Conservation (phyloP, 2,888 invertebrate species). For the Platycheirus rosarum region DNA sequence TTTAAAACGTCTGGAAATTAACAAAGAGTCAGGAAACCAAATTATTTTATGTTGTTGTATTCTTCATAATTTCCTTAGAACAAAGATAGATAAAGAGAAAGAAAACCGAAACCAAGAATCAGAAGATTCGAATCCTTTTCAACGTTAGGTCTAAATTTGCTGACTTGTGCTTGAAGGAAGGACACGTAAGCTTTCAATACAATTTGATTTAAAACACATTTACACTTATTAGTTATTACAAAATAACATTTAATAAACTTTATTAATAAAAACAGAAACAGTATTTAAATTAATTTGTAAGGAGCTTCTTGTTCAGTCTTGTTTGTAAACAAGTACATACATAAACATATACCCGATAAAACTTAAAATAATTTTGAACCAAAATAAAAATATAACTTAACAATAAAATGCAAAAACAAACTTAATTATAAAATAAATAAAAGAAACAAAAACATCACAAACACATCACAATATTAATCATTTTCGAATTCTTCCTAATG, state of each 20-base stretch:
- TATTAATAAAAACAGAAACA: background rate
- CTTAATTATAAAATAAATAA: background rate
- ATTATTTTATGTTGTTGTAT: background rate
- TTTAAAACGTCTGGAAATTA: background rate
- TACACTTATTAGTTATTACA: background rate
- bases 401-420: background rate
- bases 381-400: background rate
- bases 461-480: too few relatives aligned
- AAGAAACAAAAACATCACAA: background rate
- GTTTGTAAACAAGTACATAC: too few relatives aligned
- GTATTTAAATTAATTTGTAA: too few relatives aligned
- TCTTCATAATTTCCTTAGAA: background rate
- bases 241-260: background rate
- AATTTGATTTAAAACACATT: background rate
- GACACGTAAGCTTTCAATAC: background rate
- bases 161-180: slow-evolving; percentile 2
- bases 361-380: background rate
- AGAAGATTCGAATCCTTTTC: background rate
- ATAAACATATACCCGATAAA: too few relatives aligned
- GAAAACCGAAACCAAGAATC: background rate
- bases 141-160: background rate
- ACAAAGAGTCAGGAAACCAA: background rate
- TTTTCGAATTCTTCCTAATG: slow-evolving; percentile 1
- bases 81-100: background rate
- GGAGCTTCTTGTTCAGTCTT: too few relatives aligned